Base-by-base conservation (phyloP, 1,140 invertebrate genomes). In the Macrotrachela quadricornifera region DNA sequence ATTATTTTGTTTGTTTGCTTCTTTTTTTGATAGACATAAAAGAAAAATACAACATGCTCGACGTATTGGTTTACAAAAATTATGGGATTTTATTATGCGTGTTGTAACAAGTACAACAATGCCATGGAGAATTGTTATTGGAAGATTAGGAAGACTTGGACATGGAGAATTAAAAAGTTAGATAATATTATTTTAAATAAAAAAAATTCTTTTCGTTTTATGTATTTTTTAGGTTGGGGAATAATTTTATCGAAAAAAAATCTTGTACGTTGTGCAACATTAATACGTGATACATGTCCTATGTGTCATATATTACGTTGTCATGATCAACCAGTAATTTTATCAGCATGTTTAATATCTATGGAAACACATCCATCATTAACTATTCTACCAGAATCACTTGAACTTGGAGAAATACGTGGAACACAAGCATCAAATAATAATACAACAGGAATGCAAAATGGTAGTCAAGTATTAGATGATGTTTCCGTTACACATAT, bases 401-500 rank as follows among this genome's bases (percentile, higher is more conserved):
- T 66, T 37, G 51, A 57, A 56, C 18, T 65, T 67, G 57, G 67
- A 67, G 54, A 59, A 54, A 66, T 64, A 50, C 59, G 61, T 57
- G 61, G 61, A 17, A 15, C 50, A 64, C 62, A 56, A 64, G 63
- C 46, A 62, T 60, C 57, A 64, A 64, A 10, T 46, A 30, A 30
- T 30, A 30, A 30, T 30, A 2, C 21, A 30, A 47, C 88, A 85
- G 46, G 85, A 85, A 9, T 79, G 9, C 46, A 54, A 88, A 60
- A 39, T 10, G 18, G 42, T 13, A 88, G 96, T 72, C 21, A 30
- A 30, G 30, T 49, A 88, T 60, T 39, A 14, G 18, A 49, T 13
- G 90, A 96, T 72, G 85, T 90, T 48, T 85, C 85, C 48, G 86
- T 84, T 63, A 97, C 91, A 47, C 92, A 99, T 68, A 96, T 99